These are phyloP conservation scores for Trialeurodes vaporariorum DNA, from an alignment of 1,140 invertebrate genomes.

Conservation along the genomic window DNA sequence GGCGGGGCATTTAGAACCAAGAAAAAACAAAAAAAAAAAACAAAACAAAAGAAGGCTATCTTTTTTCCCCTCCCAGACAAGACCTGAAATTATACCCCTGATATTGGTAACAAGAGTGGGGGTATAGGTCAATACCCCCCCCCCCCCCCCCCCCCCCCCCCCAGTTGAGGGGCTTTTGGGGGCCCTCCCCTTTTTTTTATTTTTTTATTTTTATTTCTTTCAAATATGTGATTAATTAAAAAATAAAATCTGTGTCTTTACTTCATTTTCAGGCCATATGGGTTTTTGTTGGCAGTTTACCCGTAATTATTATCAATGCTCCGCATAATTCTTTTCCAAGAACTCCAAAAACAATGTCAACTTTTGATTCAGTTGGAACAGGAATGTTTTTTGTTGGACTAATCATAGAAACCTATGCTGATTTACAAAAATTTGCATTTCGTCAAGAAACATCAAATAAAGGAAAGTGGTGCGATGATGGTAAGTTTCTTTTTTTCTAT, in stretches of 20 bases:
- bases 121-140: too few species aligned
- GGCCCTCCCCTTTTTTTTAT: background rate
- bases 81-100: too few species aligned
- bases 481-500: too few species aligned
- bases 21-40: too few species aligned
- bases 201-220: background rate
- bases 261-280: conserved; percentile 56
- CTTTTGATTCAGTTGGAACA: conserved; percentile 69
- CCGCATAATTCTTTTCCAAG: conserved; percentile 59
- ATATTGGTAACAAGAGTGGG: too few species aligned
- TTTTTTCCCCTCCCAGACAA: too few species aligned
- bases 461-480: conserved; percentile 82
- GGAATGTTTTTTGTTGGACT: conserved; percentile 72
- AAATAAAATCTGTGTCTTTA: conserved; percentile 4
- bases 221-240: background rate
- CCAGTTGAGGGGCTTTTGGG: too few species aligned
- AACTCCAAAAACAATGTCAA: conserved; percentile 69
- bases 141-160: too few species aligned
- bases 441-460: conserved; percentile 71
- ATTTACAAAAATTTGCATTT: conserved; percentile 83
- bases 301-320: conserved; percentile 83
- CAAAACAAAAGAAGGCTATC: too few species aligned
- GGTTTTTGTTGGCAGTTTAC: conserved; percentile 84
- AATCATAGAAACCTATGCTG: conserved; percentile 75
- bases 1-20: too few species aligned